Evolutionary conservation across 2,888 invertebrate genomes (phyloP).

Genomic region (Chesias legatella): DNA sequence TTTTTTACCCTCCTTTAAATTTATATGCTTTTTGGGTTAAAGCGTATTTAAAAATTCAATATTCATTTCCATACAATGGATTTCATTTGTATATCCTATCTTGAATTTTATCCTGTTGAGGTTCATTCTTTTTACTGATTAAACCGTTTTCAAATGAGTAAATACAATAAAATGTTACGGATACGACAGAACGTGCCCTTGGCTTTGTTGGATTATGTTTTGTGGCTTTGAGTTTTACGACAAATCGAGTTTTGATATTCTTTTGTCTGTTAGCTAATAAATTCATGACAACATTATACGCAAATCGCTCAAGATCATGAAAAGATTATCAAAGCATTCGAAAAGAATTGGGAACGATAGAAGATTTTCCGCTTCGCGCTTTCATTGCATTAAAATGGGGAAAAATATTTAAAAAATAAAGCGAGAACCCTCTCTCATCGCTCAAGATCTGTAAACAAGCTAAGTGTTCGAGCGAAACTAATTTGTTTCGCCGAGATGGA

Average conservation of each 20-base stretch:
- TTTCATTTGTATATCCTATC: too few species aligned
- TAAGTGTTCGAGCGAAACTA: slow-evolving; percentile 62
- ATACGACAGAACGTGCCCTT: too few species aligned
- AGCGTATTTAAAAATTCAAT: slow-evolving; percentile 3
- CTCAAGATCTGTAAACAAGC: slow-evolving; percentile 59
- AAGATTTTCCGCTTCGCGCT: slow-evolving; percentile 16
- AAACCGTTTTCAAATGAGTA: too few species aligned
- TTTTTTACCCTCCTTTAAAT: slow-evolving; percentile 23
- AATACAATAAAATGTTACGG: too few species aligned
- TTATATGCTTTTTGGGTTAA: slow-evolving; percentile 8
- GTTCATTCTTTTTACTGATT: too few species aligned
- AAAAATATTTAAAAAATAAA: slow-evolving; percentile 34
- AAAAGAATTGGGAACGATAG: slow-evolving; percentile 13
- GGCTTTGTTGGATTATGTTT: too few species aligned
- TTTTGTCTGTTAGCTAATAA: background rate
- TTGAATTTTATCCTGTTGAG: too few species aligned
- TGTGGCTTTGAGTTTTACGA: too few species aligned
- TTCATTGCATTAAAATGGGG: slow-evolving; percentile 21
- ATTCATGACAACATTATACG: background rate
- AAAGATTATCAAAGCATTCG: slow-evolving; percentile 17
- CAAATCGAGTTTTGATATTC: background rate
- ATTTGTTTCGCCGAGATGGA: slow-evolving; percentile 63
- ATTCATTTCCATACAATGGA: too few species aligned
- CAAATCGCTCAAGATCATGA: background rate
- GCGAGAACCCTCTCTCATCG: slow-evolving; percentile 42